Percentiles rank a stretch among this genome's conserved stretches.
Conservation (phyloP, 2,797 vertebrate genomes). For the Echiichthys vipera region DNA sequence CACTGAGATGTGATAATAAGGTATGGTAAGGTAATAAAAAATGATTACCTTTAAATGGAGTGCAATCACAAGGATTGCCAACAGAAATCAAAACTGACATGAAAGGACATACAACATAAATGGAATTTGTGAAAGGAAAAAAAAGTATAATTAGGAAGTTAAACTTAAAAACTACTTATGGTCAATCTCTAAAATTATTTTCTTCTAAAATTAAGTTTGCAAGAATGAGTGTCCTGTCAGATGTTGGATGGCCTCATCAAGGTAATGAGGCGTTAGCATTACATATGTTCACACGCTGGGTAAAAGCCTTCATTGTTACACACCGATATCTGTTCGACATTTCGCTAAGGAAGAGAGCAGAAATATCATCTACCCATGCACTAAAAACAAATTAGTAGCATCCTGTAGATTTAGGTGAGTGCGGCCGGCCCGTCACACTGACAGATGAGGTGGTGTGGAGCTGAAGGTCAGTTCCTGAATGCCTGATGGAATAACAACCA, state of each 20-base stretch:
- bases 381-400: constrained; percentile 52
- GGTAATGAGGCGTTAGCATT: not conserved
- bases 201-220: not conserved
- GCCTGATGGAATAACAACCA: constrained; percentile 61
- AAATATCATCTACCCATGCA: constrained; percentile 15
- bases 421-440: constrained; percentile 59
- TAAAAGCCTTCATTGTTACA: constrained; percentile 10
- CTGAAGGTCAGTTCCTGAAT: constrained; percentile 75
- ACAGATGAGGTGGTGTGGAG: constrained; percentile 71
- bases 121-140: not conserved
- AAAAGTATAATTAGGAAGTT: not conserved
- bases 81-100: no score
- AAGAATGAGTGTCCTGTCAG: constrained; percentile 6
- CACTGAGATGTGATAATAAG: no score
- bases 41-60: no score
- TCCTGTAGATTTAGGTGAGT: constrained; percentile 45
- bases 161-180: not conserved
- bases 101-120: not conserved
- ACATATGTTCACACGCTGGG: constrained; percentile 4
- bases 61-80: no score
- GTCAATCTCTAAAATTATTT: not conserved
- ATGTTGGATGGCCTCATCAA: constrained; percentile 14
- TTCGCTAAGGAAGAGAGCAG: constrained; percentile 28
- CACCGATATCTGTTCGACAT: constrained; percentile 27
- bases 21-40: no score